Base-by-base conservation (phyloP, 2,113 vertebrate genomes). In the Fulmarus glacialis region DNA sequence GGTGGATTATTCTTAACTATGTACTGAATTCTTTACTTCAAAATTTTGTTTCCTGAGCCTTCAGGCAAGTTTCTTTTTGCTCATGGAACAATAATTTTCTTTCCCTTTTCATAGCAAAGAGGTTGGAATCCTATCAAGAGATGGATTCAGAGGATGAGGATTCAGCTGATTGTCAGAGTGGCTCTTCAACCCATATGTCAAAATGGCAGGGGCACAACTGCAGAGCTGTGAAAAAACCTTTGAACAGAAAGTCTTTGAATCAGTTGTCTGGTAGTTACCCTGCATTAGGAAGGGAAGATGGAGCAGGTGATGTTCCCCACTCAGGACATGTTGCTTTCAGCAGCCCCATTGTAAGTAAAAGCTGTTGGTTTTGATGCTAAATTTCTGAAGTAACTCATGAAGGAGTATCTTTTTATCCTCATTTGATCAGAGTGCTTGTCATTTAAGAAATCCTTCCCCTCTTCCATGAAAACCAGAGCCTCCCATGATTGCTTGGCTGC, bases 321-420 rank as follows among this genome's bases (percentile, higher is more conserved):
- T 96, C 97, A 62, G 93, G 89, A 84, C 97, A 98, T 3, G 97
- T 98, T 22, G 99, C 99, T 64, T 99, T 99, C 97, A 99, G 99
- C 97, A 99, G 99, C 95, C 98, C 98, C 72, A 99, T 99, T 97
- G 99, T 99, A 96, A 98, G 99, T 97, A 79, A 67, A 83, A 71
- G 9, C 16, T 42, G 6, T 26, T 80, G 52, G 29, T 32, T 72
- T 95, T 82, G 36, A 38, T 79, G 20, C 26, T 82, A 27, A 56
- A 79, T 80, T 81, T 78, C 59, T 52, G 38, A 90, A 93, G 20
- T 89, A 83, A 63, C 38, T 90, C 15, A 7, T 30, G 53, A 75
- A 56, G 21, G 13, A 82, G 11, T 81, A 24, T 47, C 4, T 63
- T 92, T 67, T 82, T 74, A 45, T 15, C 20, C 12, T 12, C 4